These are phyloP conservation scores for Momotus momota DNA, from an alignment of 2,797 vertebrate genomes.

Conservation along the genomic window DNA sequence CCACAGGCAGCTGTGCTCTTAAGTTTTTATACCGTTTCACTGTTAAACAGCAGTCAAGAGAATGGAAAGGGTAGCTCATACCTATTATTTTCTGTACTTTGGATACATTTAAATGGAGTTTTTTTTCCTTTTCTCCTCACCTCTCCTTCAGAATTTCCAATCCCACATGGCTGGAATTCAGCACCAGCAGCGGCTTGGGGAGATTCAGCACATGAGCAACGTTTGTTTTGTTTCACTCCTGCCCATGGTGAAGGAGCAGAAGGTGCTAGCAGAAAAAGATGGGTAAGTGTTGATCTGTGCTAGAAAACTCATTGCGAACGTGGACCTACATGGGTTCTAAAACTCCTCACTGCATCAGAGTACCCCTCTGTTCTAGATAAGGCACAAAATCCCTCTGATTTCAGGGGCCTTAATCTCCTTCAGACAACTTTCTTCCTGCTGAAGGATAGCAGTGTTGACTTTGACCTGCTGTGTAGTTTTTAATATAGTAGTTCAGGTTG, in stretches of 20 bases:
- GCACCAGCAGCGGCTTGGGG: constrained; percentile 93
- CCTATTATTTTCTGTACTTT: constrained; percentile 33
- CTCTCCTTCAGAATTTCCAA: constrained; percentile 88
- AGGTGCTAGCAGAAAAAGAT: constrained; percentile 78
- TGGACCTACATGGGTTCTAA: not conserved
- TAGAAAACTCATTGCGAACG: not conserved
- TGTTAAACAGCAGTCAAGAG: constrained; percentile 39
- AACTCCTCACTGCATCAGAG: not conserved
- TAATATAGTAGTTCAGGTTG: not conserved
- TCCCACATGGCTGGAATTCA: constrained; percentile 91
- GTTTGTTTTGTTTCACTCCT: constrained; percentile 92
- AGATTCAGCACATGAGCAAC: constrained; percentile 94
- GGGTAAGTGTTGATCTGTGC: constrained; percentile 77
- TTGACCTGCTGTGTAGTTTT: not conserved
- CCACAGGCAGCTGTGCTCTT: constrained; percentile 39
- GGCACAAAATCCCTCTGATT: not conserved
- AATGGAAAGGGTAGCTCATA: constrained; percentile 27
- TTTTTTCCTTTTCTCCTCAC: not conserved
- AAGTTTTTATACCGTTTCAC: constrained; percentile 47
- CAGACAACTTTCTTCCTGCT: not conserved
- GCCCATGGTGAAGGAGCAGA: constrained; percentile 90
- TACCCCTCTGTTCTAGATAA: not conserved
- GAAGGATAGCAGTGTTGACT: not conserved
- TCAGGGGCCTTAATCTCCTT: not conserved
- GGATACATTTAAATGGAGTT: not conserved